Conservation (phyloP, 2,888 invertebrate genomes). For the Clepsis dumicolana region DNA sequence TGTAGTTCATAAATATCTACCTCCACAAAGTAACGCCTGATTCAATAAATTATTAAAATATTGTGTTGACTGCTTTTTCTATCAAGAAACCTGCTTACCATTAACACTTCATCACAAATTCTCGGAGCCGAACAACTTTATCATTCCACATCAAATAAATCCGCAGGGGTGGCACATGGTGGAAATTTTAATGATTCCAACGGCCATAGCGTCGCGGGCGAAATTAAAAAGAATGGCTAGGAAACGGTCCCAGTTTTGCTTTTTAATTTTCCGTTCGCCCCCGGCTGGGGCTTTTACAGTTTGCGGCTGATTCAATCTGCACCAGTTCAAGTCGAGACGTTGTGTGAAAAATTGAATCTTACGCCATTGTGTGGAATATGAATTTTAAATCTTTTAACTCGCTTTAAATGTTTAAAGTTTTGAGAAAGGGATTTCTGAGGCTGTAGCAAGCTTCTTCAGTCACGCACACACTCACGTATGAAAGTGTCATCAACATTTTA, state of each 20-base stretch:
- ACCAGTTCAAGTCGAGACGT: slow-evolving; percentile 49
- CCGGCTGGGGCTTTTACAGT: slow-evolving; percentile 64
- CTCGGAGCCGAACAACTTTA: slow-evolving; percentile 60
- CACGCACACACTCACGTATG: too few relatives aligned
- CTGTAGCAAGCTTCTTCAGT: too few relatives aligned
- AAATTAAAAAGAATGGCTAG: slow-evolving; percentile 81
- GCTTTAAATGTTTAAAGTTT: background rate
- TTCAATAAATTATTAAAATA: too few relatives aligned
- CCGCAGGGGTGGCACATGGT: slow-evolving; percentile 61
- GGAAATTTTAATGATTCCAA: slow-evolving; percentile 79
- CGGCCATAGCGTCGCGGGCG: slow-evolving; percentile 65
- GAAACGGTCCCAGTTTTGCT: slow-evolving; percentile 73
- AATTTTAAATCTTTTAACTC: slow-evolving; percentile 21
- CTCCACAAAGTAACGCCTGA: too few relatives aligned
- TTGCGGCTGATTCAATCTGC: slow-evolving; percentile 67
- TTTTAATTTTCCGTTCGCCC: slow-evolving; percentile 84
- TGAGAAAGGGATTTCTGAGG: background rate
- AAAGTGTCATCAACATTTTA: too few relatives aligned
- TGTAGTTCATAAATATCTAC: too few relatives aligned
- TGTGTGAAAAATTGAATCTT: slow-evolving; percentile 41
- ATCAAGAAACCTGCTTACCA: slow-evolving; percentile 25
- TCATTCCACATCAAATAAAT: slow-evolving; percentile 71
- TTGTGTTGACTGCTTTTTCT: slow-evolving; percentile 2
- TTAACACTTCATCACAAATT: slow-evolving; percentile 59
- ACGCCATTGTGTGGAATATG: slow-evolving; percentile 36